phyloP scores from a whole-genome alignment of 1,140 invertebrate species.

The Phymastichus coffea region DNA sequence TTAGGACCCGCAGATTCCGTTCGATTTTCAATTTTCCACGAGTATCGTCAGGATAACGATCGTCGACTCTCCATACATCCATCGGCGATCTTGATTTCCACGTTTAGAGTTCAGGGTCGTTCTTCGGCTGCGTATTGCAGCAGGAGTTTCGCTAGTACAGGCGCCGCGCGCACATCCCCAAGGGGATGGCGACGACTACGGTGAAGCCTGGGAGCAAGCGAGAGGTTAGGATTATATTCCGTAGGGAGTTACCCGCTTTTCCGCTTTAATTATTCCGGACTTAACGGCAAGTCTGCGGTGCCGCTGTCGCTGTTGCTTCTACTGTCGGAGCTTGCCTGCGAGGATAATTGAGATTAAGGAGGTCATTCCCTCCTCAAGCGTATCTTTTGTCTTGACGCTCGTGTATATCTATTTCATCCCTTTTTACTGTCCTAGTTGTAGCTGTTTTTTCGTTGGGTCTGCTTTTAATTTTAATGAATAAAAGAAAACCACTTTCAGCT shows the following conservation, averaged over 20 bases:
- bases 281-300: conserved; percentile 24
- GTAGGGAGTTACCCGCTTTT: background rate
- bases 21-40: conserved; percentile 37
- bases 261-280: conserved; percentile 46
- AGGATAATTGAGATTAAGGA: conserved; percentile 31
- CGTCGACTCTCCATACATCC: conserved; percentile 11
- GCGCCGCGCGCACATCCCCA: conserved; percentile 34
- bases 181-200: too few relatives aligned
- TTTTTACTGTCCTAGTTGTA: too few relatives aligned
- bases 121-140: too few relatives aligned
- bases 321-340: background rate
- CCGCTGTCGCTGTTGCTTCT: too few relatives aligned
- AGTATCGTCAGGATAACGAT: conserved; percentile 42
- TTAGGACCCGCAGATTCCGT: background rate
- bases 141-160: too few relatives aligned
- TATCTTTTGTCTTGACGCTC: too few relatives aligned
- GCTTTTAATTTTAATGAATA: too few relatives aligned
- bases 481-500: too few relatives aligned
- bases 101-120: conserved; percentile 32
- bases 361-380: background rate
- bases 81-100: conserved; percentile 14
- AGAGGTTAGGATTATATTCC: background rate
- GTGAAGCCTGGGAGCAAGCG: background rate
- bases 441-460: too few relatives aligned
- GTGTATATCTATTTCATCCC: too few relatives aligned